Conservation (phyloP, 2,797 vertebrate genomes). For the Geotrypetes seraphini region DNA sequence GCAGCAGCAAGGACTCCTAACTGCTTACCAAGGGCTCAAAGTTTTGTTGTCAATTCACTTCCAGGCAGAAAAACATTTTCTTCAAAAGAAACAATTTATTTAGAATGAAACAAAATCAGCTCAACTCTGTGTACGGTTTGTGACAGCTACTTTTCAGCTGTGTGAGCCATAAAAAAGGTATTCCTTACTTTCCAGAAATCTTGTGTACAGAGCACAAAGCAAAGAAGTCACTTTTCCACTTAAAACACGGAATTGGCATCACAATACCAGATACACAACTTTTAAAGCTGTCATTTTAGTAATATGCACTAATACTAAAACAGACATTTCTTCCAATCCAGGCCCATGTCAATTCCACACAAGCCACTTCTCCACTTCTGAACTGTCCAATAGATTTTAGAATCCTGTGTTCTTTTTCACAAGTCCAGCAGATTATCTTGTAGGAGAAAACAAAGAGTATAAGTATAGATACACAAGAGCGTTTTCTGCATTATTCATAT, state of each 20-base stretch:
- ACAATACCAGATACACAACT: conserved; percentile 91
- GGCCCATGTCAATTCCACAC: conserved; percentile 53
- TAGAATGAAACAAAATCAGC: conserved; percentile 94
- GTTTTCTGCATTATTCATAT: conserved; percentile 38
- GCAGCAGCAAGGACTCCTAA: conserved; percentile 47
- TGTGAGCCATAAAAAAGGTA: conserved; percentile 76
- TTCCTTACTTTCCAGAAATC: conserved; percentile 93
- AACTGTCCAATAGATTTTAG: conserved; percentile 59
- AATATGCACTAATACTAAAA: conserved; percentile 87
- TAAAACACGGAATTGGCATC: conserved; percentile 93
- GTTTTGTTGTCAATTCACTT: conserved; percentile 89
- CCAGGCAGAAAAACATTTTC: conserved; percentile 95
- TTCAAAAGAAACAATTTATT: conserved; percentile 99
- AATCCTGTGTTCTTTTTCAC: conserved; percentile 49
- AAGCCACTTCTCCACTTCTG: conserved; percentile 57
- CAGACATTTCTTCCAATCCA: conserved; percentile 73
- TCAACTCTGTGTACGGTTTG: conserved; percentile 80
- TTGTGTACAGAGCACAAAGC: conserved; percentile 95
- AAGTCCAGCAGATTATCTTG: conserved; percentile 56
- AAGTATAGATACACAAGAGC: conserved; percentile 50
- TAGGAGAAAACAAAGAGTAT: conserved; percentile 54
- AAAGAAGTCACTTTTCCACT: conserved; percentile 83
- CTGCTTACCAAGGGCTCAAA: conserved; percentile 53
- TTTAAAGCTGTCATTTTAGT: conserved; percentile 82
- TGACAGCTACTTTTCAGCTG: conserved; percentile 89